A percentile compares a stretch with the other conserved stretches of the same genome.
Evolutionary conservation across 1,140 invertebrate genomes (phyloP).

Genomic region (Bombus picipes): DNA sequence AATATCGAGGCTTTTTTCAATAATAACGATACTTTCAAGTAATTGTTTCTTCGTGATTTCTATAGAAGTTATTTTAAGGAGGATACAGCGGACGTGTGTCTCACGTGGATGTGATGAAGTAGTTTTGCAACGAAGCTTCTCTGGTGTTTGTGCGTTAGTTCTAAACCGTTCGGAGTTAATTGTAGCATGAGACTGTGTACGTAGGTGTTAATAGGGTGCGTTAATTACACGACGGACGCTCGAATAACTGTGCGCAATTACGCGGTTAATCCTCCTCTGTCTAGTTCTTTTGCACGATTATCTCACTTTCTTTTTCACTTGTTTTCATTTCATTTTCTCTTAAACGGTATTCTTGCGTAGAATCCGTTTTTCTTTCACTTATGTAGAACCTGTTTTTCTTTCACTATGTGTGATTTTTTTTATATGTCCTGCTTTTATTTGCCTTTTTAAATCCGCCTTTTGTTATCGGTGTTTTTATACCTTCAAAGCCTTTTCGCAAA

Average conservation of each 20-base stretch:
- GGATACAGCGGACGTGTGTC: neutral
- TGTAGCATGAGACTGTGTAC: neutral
- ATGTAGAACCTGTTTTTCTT: no score
- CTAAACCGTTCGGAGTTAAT: conserved; percentile 12
- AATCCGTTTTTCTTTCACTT: neutral
- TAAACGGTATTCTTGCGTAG: neutral
- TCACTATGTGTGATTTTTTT: neutral
- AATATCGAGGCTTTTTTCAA: neutral
- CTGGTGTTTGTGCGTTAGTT: neutral
- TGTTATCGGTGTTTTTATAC: neutral
- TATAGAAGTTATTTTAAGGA: neutral
- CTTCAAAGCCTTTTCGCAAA: neutral
- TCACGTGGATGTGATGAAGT: neutral
- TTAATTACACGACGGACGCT: conserved; percentile 33
- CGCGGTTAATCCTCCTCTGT: conserved; percentile 20
- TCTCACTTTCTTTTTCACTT: neutral
- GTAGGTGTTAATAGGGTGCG: conserved; percentile 33
- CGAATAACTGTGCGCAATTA: conserved; percentile 28
- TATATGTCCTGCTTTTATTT: neutral
- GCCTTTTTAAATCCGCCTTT: neutral
- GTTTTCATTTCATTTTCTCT: neutral
- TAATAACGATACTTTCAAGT: neutral
- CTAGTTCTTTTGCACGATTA: neutral
- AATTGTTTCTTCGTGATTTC: neutral
- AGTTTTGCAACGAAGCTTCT: neutral